Conservation (phyloP, 2,797 vertebrate genomes). For the Coregonus suidteri region DNA sequence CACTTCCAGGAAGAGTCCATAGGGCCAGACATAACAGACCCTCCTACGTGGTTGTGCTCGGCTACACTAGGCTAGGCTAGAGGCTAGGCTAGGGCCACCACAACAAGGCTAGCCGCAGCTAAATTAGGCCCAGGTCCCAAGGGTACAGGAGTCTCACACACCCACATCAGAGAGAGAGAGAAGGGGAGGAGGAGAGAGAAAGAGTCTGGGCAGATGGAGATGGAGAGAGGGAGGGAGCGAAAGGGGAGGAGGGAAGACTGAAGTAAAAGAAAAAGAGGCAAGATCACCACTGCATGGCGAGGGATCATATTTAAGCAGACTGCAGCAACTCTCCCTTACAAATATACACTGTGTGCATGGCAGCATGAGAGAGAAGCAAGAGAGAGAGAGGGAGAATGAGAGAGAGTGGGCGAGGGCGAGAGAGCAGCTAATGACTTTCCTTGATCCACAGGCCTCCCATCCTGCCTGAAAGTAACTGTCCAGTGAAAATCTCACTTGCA, state of each 20-base stretch:
- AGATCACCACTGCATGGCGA: conserved; percentile 32
- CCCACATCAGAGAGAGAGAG: conserved; percentile 44
- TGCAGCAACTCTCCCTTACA: conserved; percentile 21
- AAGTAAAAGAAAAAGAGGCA: conserved; percentile 12
- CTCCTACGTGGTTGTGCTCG: conserved; percentile 44
- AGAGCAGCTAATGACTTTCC: conserved; percentile 35
- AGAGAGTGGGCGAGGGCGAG: conserved; percentile 15
- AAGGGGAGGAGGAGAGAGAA: conserved; percentile 14
- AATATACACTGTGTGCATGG: conserved; percentile 7
- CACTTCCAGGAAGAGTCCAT: conserved; percentile 67
- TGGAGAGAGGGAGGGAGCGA: neutral
- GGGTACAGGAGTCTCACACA: conserved; percentile 13
- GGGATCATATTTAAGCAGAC: conserved; percentile 26
- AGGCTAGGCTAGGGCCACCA: conserved; percentile 21
- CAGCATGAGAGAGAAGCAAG: conserved; percentile 22
- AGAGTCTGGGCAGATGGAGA: neutral
- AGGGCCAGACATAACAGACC: conserved; percentile 60
- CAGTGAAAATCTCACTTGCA: too few species aligned
- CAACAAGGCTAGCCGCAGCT: conserved; percentile 33
- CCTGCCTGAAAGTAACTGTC: neutral
- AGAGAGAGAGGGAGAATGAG: conserved; percentile 12
- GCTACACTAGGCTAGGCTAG: conserved; percentile 35
- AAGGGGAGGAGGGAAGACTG: neutral
- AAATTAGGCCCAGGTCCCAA: conserved; percentile 43
- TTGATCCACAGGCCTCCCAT: conserved; percentile 34